Evolutionary conservation across 2,797 vertebrate species (phyloP).

Genomic region (Morus bassanus): DNA sequence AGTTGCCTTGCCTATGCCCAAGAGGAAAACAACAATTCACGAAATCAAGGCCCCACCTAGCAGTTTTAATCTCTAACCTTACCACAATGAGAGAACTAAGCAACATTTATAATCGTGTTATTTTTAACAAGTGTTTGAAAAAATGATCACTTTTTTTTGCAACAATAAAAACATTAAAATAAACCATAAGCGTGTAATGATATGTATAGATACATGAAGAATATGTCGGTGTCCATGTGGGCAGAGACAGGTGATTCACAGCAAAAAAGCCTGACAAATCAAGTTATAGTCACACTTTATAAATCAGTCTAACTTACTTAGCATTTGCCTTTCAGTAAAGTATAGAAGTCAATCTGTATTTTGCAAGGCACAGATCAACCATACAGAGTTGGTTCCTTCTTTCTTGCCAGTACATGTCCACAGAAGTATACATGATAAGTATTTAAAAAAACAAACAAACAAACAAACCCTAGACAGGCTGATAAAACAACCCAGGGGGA

Average conservation of each 20-base stretch:
- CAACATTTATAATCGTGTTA: neutral
- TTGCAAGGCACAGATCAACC: neutral
- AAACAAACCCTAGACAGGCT: neutral
- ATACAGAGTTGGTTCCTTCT: neutral
- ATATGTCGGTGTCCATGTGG: neutral
- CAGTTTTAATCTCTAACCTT: neutral
- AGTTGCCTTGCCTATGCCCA: neutral
- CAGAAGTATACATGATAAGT: accelerated
- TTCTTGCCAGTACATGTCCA: neutral
- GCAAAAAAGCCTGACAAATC: neutral
- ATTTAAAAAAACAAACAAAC: neutral
- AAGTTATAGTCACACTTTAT: neutral
- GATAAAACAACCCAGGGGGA: neutral
- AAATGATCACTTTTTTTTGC: neutral
- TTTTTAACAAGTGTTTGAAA: neutral
- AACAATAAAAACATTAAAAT: neutral
- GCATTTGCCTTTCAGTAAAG: neutral
- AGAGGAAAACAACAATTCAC: neutral
- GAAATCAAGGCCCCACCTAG: neutral
- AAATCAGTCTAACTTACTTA: neutral
- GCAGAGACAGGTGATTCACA: neutral
- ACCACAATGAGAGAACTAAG: neutral
- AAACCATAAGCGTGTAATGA: neutral
- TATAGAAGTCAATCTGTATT: neutral
- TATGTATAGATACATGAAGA: neutral